Evolutionary conservation across 1,140 invertebrate species (phyloP).

Genomic region (Coelopa frigida): DNA sequence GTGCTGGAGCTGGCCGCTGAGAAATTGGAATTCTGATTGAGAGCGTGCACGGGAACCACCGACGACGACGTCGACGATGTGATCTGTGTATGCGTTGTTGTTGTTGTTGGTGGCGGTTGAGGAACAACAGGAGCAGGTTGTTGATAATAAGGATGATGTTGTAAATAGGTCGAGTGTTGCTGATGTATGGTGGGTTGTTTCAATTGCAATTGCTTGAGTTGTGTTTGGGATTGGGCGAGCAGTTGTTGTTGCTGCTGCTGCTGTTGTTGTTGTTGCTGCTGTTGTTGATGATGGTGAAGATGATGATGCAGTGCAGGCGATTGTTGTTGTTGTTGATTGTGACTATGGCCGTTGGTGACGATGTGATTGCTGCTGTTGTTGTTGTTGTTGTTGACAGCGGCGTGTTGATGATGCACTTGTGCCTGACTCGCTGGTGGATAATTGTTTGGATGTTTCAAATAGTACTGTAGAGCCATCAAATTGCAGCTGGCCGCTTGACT

Average conservation of each 20-base stretch:
- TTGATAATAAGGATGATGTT: constrained; percentile 40
- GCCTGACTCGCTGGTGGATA: too few relatives aligned
- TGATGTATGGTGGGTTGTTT: constrained; percentile 41
- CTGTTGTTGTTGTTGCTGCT: not conserved
- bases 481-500: constrained; percentile 16
- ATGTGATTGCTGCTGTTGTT: constrained; percentile 11
- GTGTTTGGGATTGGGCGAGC: constrained; percentile 28
- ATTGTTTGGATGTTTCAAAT: constrained; percentile 37
- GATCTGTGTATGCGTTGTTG: constrained; percentile 16
- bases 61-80: constrained; percentile 3
- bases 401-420: constrained; percentile 6
- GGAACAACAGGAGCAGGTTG: too few relatives aligned
- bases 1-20: constrained; percentile 40
- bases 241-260: constrained; percentile 13
- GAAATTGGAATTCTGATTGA: constrained; percentile 42
- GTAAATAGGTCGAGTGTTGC: constrained; percentile 37
- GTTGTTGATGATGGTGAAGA: constrained; percentile 2
- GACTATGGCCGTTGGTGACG: not conserved
- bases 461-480: constrained; percentile 41
- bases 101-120: constrained; percentile 20
- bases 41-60: constrained; percentile 30
- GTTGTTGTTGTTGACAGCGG: constrained; percentile 10
- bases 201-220: constrained; percentile 36
- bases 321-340: constrained; percentile 14
- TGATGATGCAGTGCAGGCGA: constrained; percentile 17